Percentiles rank a stretch among this genome's conserved stretches.
Evolutionary conservation across 2,888 invertebrate genomes (phyloP).

Genomic region (Therioaphis trifolii): DNA sequence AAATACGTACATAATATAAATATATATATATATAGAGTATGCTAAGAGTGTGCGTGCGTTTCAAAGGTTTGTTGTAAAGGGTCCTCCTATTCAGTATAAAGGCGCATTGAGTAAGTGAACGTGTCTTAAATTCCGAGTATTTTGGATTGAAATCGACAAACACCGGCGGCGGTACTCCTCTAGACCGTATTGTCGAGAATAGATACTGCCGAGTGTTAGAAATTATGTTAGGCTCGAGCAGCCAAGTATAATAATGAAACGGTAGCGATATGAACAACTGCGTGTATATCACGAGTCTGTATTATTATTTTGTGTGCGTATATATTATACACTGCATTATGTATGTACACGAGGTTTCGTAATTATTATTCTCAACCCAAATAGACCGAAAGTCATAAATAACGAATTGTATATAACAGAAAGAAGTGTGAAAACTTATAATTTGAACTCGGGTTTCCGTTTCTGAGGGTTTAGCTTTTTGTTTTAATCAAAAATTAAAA

Average conservation of each 20-base stretch:
- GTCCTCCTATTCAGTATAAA: not conserved
- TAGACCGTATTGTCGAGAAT: not conserved
- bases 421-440: not conserved
- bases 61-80: too few relatives aligned
- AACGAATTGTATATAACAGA: not conserved
- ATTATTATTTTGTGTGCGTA: too few relatives aligned
- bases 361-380: not conserved
- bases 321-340: too few relatives aligned
- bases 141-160: slow-evolving; percentile 8
- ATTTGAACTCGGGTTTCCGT: not conserved
- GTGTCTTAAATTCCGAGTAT: slow-evolving; percentile 14
- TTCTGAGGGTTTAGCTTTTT: not conserved
- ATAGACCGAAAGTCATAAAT: not conserved
- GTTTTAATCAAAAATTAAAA: slow-evolving; percentile 39
- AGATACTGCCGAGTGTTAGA: not conserved
- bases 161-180: not conserved
- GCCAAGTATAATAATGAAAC: not conserved
- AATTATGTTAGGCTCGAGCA: not conserved
- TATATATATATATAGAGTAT: too few relatives aligned
- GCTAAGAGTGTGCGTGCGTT: not conserved
- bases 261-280: too few relatives aligned
- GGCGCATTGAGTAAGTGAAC: not conserved
- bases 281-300: too few relatives aligned
- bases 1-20: too few relatives aligned
- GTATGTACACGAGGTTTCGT: not conserved